Percentiles rank a stretch among this genome's conserved stretches.
These are phyloP conservation scores for Ormyrus pomaceus DNA, from an alignment of 2,888 invertebrate genomes.

Conservation along the genomic window DNA sequence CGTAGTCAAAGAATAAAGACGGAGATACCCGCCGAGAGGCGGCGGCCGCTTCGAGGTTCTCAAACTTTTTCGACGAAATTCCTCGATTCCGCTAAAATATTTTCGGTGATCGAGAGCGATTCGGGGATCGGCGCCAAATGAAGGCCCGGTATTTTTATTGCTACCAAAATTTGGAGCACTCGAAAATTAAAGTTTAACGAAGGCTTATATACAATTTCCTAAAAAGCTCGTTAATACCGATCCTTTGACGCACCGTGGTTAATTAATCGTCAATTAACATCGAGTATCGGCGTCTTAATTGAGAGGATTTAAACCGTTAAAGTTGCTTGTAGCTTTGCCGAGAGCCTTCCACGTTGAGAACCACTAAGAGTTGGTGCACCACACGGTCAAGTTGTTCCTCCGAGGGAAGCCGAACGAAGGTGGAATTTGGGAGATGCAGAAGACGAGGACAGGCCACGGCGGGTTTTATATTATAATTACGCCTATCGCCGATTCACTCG, in stretches of 20 bases:
- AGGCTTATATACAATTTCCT: no score
- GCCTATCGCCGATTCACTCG: constrained; percentile 63
- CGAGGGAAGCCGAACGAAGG: constrained; percentile 63
- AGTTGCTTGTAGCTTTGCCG: no score
- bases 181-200: no score
- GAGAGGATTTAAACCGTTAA: no score
- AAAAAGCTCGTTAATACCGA: no score
- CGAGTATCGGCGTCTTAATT: no score
- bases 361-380: constrained; percentile 58
- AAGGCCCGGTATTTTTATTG: no score
- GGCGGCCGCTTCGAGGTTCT: constrained; percentile 41
- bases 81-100: background rate
- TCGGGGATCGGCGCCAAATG: no score
- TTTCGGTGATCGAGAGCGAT: no score
- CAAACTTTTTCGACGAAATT: constrained; percentile 25
- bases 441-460: constrained; percentile 67
- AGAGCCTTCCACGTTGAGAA: constrained; percentile 59
- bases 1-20: constrained; percentile 61
- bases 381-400: constrained; percentile 39
- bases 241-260: background rate
- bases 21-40: constrained; percentile 22
- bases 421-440: constrained; percentile 62
- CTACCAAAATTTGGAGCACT: no score
- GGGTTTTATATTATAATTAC: constrained; percentile 73
- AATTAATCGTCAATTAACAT: background rate